Evolutionary conservation across 53 echinoderm and acorn worm genomes (phyloP).

Genomic region (Crossaster papposus): DNA sequence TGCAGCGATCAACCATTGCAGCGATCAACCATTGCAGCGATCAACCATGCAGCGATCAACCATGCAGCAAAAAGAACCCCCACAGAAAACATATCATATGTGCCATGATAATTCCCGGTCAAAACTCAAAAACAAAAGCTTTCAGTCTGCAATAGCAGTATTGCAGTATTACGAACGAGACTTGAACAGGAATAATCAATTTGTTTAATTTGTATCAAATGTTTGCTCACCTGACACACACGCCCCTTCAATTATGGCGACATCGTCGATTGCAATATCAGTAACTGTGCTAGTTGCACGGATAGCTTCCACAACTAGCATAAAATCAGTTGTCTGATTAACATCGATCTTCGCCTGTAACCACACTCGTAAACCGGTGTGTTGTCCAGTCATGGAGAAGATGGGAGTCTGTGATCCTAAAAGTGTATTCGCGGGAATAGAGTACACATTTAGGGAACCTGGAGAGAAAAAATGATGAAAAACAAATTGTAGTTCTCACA

Average conservation of each 20-base stretch:
- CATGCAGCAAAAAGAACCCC: no score
- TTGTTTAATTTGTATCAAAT: no score
- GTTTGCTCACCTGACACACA: neutral
- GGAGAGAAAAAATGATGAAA: neutral
- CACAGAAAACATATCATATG: no score
- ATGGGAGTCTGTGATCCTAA: neutral
- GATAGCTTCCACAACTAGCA: neutral
- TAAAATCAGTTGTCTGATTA: neutral
- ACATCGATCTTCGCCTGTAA: neutral
- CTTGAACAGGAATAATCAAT: no score
- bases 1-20: no score
- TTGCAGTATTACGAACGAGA: no score
- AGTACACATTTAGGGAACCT: neutral
- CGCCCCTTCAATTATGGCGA: neutral
- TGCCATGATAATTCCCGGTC: no score
- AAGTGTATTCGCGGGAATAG: neutral
- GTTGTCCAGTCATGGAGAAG: neutral
- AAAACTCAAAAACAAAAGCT: no score
- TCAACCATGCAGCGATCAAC: no score
- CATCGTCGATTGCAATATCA: neutral
- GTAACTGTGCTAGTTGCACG: neutral
- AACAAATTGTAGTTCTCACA: no score
- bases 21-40: no score
- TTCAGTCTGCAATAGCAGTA: no score
- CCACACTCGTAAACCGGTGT: neutral